Conservation (phyloP, 2,888 invertebrate genomes). For the Tipula helvola region DNA sequence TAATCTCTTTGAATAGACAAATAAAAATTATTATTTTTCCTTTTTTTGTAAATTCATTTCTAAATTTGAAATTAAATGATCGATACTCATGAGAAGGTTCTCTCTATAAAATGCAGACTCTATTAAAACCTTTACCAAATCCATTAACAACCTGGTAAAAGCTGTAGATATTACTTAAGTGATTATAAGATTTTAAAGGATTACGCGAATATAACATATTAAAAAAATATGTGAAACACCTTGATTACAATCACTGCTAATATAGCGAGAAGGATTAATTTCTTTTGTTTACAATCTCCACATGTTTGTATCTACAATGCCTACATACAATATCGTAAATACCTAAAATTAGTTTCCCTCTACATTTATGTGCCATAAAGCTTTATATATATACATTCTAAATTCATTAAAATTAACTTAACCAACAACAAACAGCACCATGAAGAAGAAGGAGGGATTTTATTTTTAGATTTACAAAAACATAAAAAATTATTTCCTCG, state of each 20-base stretch:
- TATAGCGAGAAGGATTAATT: not conserved
- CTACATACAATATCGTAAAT: not conserved
- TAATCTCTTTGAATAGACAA: not conserved
- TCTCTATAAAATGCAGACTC: not conserved
- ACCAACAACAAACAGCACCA: not conserved
- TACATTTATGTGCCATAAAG: not conserved
- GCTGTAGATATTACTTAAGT: not conserved
- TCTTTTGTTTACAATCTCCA: not conserved
- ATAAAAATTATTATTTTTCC: not conserved
- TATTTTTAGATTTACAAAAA: not conserved
- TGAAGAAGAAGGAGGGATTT: not conserved
- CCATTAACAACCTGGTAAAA: not conserved
- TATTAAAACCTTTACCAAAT: not conserved
- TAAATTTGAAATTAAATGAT: not conserved
- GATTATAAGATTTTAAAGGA: not conserved
- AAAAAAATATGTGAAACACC: not conserved
- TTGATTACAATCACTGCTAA: not conserved
- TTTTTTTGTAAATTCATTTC: not conserved
- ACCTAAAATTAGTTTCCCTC: not conserved
- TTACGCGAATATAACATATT: not conserved
- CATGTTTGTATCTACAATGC: not conserved
- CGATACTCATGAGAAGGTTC: not conserved
- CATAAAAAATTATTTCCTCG: not conserved
- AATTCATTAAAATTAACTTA: not conserved
- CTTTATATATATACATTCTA: not conserved